A percentile compares a stretch with the other conserved stretches of the same genome.
phyloP scores from a whole-genome alignment of 2,797 vertebrate species.

The Salarias fasciatus region DNA sequence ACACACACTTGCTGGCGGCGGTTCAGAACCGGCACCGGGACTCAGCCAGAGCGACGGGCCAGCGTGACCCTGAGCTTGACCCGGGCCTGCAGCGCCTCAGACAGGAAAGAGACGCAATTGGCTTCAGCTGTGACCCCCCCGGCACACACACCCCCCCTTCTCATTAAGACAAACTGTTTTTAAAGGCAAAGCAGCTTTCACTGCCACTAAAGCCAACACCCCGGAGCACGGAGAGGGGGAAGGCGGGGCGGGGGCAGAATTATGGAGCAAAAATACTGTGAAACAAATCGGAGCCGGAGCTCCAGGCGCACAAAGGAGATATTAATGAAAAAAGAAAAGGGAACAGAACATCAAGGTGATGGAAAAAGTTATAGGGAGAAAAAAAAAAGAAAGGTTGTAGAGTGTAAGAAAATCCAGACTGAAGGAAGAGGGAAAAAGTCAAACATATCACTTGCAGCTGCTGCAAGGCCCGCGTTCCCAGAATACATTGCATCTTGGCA shows the following conservation, averaged over 20 bases:
- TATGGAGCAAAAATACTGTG: constrained; percentile 62
- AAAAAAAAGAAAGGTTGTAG: constrained; percentile 66
- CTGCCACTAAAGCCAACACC: constrained; percentile 80
- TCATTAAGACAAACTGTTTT: constrained; percentile 83
- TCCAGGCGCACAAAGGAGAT: constrained; percentile 55
- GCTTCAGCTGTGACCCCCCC: constrained; percentile 84
- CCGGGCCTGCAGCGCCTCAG: constrained; percentile 77
- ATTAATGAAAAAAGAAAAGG: constrained; percentile 46
- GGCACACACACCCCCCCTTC: constrained; percentile 37
- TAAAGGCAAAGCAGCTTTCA: constrained; percentile 82
- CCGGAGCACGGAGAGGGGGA: constrained; percentile 64
- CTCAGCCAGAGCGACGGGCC: constrained; percentile 71
- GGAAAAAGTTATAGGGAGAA: constrained; percentile 53
- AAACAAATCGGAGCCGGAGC: constrained; percentile 60
- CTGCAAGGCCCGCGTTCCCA: constrained; percentile 73
- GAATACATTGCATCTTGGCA: constrained; percentile 75
- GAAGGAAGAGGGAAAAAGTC: constrained; percentile 52
- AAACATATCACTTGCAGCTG: constrained; percentile 79
- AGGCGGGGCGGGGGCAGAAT: constrained; percentile 33
- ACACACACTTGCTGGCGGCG: constrained; percentile 61
- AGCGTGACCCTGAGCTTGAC: constrained; percentile 79
- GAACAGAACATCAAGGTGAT: constrained; percentile 73
- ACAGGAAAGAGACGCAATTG: constrained; percentile 85
- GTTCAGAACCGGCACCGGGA: constrained; percentile 74
- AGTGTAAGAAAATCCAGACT: constrained; percentile 72